Evolutionary conservation across 2,797 vertebrate genomes (phyloP), one percentile per base, ranked within the genome.

Genomic region (Lindbergichthys nudifrons): DNA sequence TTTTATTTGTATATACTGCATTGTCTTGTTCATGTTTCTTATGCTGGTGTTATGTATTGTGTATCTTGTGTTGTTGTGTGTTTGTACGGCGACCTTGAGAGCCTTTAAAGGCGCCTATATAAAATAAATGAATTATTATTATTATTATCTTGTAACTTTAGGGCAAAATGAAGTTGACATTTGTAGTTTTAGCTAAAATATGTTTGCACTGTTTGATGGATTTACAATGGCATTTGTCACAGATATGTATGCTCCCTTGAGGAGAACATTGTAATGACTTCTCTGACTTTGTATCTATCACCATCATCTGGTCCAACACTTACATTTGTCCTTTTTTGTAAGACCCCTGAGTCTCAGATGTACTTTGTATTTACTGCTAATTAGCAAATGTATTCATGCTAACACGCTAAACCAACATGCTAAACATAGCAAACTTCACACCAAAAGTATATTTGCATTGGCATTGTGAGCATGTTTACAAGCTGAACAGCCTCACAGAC

Each of bases 371-470:
- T 65, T 52, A 10, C 16, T 60, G 11, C 68, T 26, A 46, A 62
- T 23, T 47, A 32, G 43, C 19, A 8, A 54, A 15, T 43, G 2
- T 50, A 47, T 41, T 9, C 41, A 32, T 65, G 46, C 45, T 21
- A 19, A 54, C 39, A 52, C 0, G 3, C 48, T n/a, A 39, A 52
- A 53, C 26, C 23, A 36, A 64, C 51, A 56, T 26, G 8, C 0
- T 36, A 36, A 66, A 65, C 1, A 63, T 9, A 11, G 19, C 21
- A 23, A 59, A 70, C 14, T 30, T 45, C 50, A 53, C 3, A 41
- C 30, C 11, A 42, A n/a, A 18, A 70, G 56, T 36, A 14, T 42
- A 23, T 70, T 62, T 59, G 16, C 77, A 36, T 21, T 36, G 63
- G 60, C 19, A 57, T 1, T 47, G 46, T 43, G 19, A 73, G 30